Conservation (phyloP, 2,113 vertebrate species). For the Podarcis muralis region DNA sequence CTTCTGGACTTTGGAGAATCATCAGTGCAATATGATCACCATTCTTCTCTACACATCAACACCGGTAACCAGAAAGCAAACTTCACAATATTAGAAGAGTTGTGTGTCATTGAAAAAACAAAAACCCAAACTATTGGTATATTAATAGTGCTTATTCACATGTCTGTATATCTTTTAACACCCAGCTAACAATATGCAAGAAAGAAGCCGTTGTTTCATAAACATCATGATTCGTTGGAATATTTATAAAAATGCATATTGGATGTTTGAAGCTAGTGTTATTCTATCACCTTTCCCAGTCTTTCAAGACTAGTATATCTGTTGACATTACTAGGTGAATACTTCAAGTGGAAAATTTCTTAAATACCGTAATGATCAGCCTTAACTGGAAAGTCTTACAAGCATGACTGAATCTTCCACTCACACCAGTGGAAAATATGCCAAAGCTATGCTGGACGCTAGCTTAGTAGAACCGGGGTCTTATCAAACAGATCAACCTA, state of each 20-base stretch:
- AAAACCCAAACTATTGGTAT: not conserved
- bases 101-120: not conserved
- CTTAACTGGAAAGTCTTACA: not conserved
- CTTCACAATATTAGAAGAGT: not conserved
- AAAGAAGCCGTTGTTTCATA: conserved; percentile 24
- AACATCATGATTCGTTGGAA: conserved; percentile 17
- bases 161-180: conserved; percentile 1
- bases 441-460: not conserved
- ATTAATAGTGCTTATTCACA: not conserved
- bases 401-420: not conserved
- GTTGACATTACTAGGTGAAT: not conserved
- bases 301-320: not conserved
- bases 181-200: conserved; percentile 10
- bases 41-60: not conserved
- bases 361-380: conserved; percentile 24
- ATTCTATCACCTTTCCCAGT: conserved; percentile 39
- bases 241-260: conserved; percentile 20
- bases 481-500: rapidly evolving
- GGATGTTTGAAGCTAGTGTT: conserved; percentile 26
- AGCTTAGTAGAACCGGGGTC: not conserved
- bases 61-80: not conserved
- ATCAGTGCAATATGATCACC: not conserved
- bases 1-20: not conserved
- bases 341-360: not conserved
- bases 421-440: not conserved